Conservation (phyloP, 2,113 vertebrate species). For the Alethe diademata region DNA sequence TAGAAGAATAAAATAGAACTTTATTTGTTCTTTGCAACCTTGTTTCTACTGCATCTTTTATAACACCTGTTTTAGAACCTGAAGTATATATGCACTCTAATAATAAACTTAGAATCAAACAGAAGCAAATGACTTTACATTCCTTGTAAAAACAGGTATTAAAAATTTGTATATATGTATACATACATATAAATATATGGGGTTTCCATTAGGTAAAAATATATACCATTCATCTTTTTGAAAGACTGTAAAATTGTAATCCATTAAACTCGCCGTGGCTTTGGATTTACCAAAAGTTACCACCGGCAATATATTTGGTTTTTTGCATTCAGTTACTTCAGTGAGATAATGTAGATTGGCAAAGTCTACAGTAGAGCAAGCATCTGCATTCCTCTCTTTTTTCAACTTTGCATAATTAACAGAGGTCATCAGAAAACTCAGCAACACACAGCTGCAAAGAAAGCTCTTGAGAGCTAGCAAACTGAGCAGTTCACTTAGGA, state of each 20-base stretch:
- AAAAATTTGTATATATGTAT: neutral
- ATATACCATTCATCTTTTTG: neutral
- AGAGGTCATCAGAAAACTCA: neutral
- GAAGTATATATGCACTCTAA: neutral
- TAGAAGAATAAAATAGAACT: neutral
- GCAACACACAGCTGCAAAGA: neutral
- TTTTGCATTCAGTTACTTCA: neutral
- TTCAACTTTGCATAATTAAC: neutral
- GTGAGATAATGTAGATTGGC: neutral
- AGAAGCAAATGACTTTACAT: neutral
- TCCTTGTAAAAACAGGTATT: neutral
- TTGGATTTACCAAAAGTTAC: neutral
- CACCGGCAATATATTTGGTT: neutral
- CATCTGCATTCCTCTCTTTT: neutral
- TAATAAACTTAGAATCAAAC: neutral
- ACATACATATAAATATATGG: rapidly evolving
- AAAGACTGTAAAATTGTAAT: neutral
- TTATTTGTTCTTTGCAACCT: neutral
- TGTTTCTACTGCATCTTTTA: neutral
- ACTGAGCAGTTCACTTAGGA: neutral
- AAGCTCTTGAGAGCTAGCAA: neutral
- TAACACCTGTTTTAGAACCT: neutral
- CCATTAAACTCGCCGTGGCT: neutral
- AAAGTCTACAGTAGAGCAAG: neutral
- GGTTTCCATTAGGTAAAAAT: neutral